These are phyloP conservation scores for Bradypodion pumilum DNA, from an alignment of 2,797 vertebrate species.

Conservation along the genomic window DNA sequence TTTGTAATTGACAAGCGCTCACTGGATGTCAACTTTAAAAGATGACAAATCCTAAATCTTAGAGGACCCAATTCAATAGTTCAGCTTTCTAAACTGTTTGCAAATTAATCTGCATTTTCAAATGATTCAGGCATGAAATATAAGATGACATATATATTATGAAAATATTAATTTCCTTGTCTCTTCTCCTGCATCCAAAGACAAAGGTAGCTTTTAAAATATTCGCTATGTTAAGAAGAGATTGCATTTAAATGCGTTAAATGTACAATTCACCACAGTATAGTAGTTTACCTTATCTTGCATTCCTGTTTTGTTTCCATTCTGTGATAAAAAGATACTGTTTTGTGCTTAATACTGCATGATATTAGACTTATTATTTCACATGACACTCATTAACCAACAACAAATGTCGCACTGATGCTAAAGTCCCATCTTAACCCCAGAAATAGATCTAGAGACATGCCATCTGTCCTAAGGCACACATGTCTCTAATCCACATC, in stretches of 20 bases:
- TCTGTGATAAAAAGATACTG: slow-evolving; percentile 17
- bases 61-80: slow-evolving; percentile 86
- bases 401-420: slow-evolving; percentile 18
- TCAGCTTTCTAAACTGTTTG: slow-evolving; percentile 87
- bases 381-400: slow-evolving; percentile 12
- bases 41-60: slow-evolving; percentile 97
- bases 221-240: slow-evolving; percentile 62
- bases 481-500: background rate
- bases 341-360: slow-evolving; percentile 19
- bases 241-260: slow-evolving; percentile 46
- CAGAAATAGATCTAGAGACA: background rate
- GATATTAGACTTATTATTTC: slow-evolving; percentile 25
- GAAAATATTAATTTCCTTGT: slow-evolving; percentile 86
- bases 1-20: slow-evolving; percentile 97
- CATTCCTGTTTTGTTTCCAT: slow-evolving; percentile 46
- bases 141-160: slow-evolving; percentile 90
- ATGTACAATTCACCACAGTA: slow-evolving; percentile 23
- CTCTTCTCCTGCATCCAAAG: slow-evolving; percentile 71
- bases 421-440: background rate
- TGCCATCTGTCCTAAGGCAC: background rate
- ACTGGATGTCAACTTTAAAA: slow-evolving; percentile 92
- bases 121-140: slow-evolving; percentile 87
- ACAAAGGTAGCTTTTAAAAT: slow-evolving; percentile 71
- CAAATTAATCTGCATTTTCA: slow-evolving; percentile 98
- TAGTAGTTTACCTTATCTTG: slow-evolving; percentile 32